Percentiles rank a stretch among this genome's conserved stretches.
phyloP scores from a whole-genome alignment of 2,888 invertebrate genomes.

The Cistogaster globosa region DNA sequence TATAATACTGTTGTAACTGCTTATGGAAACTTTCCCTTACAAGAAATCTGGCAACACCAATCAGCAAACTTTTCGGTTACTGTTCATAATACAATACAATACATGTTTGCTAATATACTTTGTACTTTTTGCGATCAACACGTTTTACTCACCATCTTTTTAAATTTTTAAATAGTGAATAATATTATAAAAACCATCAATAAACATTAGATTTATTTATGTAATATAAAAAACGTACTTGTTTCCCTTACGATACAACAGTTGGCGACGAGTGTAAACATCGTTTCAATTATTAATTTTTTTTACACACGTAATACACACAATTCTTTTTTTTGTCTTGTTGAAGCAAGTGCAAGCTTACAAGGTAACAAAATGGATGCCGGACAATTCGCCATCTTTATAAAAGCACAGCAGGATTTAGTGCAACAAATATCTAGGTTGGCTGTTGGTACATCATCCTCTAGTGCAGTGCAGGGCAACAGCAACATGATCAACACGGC shows the following conservation, averaged over 20 bases:
- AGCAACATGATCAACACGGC: neutral
- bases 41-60: too few species aligned
- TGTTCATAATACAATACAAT: too few species aligned
- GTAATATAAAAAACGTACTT: too few species aligned
- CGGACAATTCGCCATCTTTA: conserved; percentile 41
- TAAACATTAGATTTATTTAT: too few species aligned
- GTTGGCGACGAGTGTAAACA: conserved; percentile 38
- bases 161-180: too few species aligned
- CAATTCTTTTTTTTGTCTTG: neutral
- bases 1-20: too few species aligned
- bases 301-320: neutral
- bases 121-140: too few species aligned
- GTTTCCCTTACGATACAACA: neutral
- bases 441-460: conserved; percentile 3
- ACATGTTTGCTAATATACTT: too few species aligned
- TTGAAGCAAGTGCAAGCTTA: neutral
- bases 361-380: conserved; percentile 1
- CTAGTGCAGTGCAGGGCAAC: conserved; percentile 9
- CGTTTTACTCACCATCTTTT: too few species aligned
- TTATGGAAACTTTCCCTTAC: too few species aligned
- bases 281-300: neutral
- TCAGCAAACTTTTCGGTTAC: too few species aligned
- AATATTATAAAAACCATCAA: too few species aligned
- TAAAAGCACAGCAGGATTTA: conserved; percentile 41
- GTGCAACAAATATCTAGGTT: conserved; percentile 15